These are phyloP conservation scores for Nicator chloris DNA, from an alignment of 2,113 vertebrate species.

Conservation along the genomic window DNA sequence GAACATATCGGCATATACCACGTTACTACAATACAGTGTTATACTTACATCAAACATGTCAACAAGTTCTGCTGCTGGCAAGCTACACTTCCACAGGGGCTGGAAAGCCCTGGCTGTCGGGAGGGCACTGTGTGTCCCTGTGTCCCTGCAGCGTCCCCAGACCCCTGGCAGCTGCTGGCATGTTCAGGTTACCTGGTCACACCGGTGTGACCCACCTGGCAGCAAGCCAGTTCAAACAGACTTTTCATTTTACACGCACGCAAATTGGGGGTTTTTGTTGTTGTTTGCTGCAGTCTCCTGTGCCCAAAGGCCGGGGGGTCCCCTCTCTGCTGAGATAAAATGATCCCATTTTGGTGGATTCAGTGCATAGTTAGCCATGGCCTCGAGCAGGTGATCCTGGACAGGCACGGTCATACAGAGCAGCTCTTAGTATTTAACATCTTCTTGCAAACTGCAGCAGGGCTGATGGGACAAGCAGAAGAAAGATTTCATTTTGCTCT, in stretches of 20 bases:
- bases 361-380: constrained; percentile 55
- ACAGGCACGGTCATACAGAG: background rate
- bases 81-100: constrained; percentile 35
- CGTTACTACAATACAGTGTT: constrained; percentile 63
- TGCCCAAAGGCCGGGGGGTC: background rate
- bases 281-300: background rate
- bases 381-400: background rate
- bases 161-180: background rate
- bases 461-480: background rate
- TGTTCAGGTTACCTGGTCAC: background rate
- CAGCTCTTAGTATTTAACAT: background rate
- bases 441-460: background rate
- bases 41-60: constrained; percentile 69
- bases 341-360: background rate
- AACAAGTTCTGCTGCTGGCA: constrained; percentile 57
- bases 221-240: constrained; percentile 20
- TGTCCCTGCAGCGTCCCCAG: background rate
- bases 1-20: constrained; percentile 66
- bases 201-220: background rate
- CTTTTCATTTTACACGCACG: background rate
- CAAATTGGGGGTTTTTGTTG: background rate
- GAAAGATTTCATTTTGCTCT: background rate
- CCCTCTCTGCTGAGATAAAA: constrained; percentile 51
- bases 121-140: background rate
- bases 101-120: background rate